Evolutionary conservation across 1,140 invertebrate genomes (phyloP), one percentile per base, ranked within the genome.

Genomic region (Brachionus manjavacas): DNA sequence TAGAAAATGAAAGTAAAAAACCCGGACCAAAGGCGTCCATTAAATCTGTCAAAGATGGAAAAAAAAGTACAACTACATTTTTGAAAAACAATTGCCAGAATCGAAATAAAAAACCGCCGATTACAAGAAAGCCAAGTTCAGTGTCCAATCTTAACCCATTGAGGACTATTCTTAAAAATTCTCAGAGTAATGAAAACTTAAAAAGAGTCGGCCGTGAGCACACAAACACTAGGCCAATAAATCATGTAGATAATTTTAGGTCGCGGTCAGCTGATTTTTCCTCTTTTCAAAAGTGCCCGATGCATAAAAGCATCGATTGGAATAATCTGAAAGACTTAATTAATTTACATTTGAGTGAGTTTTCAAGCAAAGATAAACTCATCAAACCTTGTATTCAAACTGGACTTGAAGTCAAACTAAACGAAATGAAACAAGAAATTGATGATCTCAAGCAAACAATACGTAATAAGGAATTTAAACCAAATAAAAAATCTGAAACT

Each of bases 371-470:
- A 16, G 31, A 43, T 16, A 39, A 20, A 14, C 9, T 14, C 3
- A n/a, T 41, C 7, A 20, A 35, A 8, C 68, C 28, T 9, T 72
- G 14, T 20, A 20, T 72, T 41, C 68, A 72, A 72, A 39, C 39
- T 7, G 68, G 46, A 20, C 68, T 72, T 20, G 68, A 72, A 41
- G 12, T 20, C 9, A 72, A 72, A 72, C 20, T 72, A 41, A 39
- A 41, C 9, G 68, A 72, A 72, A 72, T 72, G 68, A 72, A 72
- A 72, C 12, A 23, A 39, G 68, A 72, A 72, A 72, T 72, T 16
- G 68, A 72, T 16, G 68, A 72, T 20, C 41, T 72, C 39, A 72
- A 41, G 35, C 14, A 14, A 39, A 72, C 31, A 8, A 35, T 72
- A 16, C 3, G 12, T 4, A 20, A 35, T 7, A 35, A 72, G 46